A percentile compares a stretch with the other conserved stretches of the same genome.
phyloP scores from a whole-genome alignment of 2,888 invertebrate genomes.

The Mimumesa dahlbomi region DNA sequence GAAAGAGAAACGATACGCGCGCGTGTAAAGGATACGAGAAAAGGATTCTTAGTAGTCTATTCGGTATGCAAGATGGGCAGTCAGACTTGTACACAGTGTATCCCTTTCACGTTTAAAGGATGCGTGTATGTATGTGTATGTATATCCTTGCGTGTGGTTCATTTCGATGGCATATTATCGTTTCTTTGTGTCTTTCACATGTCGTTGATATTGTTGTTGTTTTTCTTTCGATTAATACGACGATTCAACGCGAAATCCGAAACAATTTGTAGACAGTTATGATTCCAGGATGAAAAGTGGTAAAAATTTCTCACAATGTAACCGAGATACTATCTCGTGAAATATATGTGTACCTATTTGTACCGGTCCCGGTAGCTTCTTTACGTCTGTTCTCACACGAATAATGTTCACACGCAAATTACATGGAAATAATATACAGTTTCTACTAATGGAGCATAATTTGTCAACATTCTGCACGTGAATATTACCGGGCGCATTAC shows the following conservation, averaged over 20 bases:
- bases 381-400: slow-evolving; percentile 47
- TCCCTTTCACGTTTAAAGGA: slow-evolving; percentile 55
- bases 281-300: slow-evolving; percentile 10
- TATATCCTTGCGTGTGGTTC: slow-evolving; percentile 55
- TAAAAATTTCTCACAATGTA: slow-evolving; percentile 35
- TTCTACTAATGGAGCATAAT: slow-evolving; percentile 32
- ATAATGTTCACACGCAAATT: slow-evolving; percentile 47
- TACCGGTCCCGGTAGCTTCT: slow-evolving; percentile 21
- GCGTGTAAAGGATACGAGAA: slow-evolving; percentile 63
- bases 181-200: neutral
- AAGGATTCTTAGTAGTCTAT: slow-evolving; percentile 70
- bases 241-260: neutral
- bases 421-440: slow-evolving; percentile 2
- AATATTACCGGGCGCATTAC: too few relatives aligned
- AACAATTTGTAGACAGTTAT: neutral
- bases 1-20: slow-evolving; percentile 38
- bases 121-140: slow-evolving; percentile 53
- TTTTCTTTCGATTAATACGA: neutral
- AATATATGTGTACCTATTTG: slow-evolving; percentile 39
- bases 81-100: slow-evolving; percentile 59
- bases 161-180: slow-evolving; percentile 36
- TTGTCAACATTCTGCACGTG: slow-evolving; percentile 48
- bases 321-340: slow-evolving; percentile 40
- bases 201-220: neutral
- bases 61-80: slow-evolving; percentile 70